phyloP scores from a whole-genome alignment of 2,888 invertebrate genomes.

The Labia minor region DNA sequence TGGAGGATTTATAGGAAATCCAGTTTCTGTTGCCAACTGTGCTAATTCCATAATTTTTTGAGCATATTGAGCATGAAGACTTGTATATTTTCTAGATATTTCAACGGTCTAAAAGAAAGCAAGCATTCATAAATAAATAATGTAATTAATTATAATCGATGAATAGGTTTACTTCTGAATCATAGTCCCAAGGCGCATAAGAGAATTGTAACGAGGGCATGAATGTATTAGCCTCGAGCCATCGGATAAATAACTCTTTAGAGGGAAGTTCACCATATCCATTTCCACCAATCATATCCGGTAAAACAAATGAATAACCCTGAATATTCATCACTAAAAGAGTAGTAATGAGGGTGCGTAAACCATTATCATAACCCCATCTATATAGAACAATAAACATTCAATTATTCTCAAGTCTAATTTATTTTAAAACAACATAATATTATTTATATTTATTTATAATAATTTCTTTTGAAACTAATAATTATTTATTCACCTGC shows the following conservation, averaged over 20 bases:
- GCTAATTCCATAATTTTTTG: constrained; percentile 47
- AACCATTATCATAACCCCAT: constrained; percentile 58
- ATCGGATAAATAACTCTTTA: constrained; percentile 60
- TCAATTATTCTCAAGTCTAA: too few relatives aligned
- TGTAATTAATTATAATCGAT: background rate
- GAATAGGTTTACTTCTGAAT: constrained; percentile 41
- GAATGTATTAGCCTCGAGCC: constrained; percentile 67
- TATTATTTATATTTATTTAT: too few relatives aligned
- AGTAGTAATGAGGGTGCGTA: constrained; percentile 60
- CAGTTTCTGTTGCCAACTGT: constrained; percentile 44
- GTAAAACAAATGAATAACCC: constrained; percentile 62
- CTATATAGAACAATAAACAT: background rate
- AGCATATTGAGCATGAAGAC: constrained; percentile 52
- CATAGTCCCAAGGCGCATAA: constrained; percentile 68
- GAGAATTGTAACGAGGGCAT: constrained; percentile 73
- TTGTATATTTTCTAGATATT: constrained; percentile 52
- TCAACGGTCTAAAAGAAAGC: constrained; percentile 38
- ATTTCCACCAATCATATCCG: constrained; percentile 70
- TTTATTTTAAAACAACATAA: too few relatives aligned
- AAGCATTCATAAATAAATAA: background rate
- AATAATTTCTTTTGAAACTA: too few relatives aligned
- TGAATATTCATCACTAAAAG: constrained; percentile 51
- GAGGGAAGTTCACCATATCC: constrained; percentile 46
- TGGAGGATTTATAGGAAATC: constrained; percentile 65
- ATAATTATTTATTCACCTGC: constrained; percentile 42